A percentile compares a stretch with the other conserved stretches of the same genome.
phyloP scores from a whole-genome alignment of 1,140 invertebrate species.

The Diprion similis region DNA sequence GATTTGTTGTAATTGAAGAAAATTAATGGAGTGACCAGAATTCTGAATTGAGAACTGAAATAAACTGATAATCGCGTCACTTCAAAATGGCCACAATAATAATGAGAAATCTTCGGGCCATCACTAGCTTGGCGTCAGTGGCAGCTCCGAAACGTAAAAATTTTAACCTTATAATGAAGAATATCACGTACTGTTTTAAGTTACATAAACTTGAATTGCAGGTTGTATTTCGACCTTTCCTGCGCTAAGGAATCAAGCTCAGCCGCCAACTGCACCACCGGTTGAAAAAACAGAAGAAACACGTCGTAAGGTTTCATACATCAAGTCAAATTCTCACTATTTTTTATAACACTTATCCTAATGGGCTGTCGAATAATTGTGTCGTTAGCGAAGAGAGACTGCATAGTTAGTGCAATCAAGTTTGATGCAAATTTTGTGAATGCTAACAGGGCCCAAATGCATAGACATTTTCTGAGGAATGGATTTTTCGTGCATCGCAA shows the following conservation, averaged over 20 bases:
- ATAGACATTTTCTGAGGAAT: too few species aligned
- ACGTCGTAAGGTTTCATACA: conserved; percentile 26
- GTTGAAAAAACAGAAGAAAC: conserved; percentile 26
- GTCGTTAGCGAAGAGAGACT: too few species aligned
- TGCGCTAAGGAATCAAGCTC: conserved; percentile 19
- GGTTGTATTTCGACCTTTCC: conserved; percentile 30
- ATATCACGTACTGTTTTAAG: conserved; percentile 25
- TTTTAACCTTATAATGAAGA: not conserved
- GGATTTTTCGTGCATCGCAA: too few species aligned
- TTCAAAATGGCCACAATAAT: conserved; percentile 29
- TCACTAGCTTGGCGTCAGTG: conserved; percentile 15
- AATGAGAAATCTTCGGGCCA: conserved; percentile 25
- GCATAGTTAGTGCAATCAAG: too few species aligned
- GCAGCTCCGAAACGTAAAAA: conserved; percentile 29
- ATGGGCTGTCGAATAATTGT: not conserved
- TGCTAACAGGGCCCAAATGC: too few species aligned
- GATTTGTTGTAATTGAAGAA: too few species aligned
- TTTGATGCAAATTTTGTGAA: too few species aligned
- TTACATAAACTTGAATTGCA: conserved; percentile 18
- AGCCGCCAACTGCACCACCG: conserved; percentile 17
- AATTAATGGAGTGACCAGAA: too few species aligned
- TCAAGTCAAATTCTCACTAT: not conserved
- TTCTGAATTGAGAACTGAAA: too few species aligned
- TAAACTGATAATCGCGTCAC: too few species aligned
- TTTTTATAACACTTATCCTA: not conserved